Evolutionary conservation across 2,797 vertebrate species (phyloP).

Genomic region (Picus viridis): DNA sequence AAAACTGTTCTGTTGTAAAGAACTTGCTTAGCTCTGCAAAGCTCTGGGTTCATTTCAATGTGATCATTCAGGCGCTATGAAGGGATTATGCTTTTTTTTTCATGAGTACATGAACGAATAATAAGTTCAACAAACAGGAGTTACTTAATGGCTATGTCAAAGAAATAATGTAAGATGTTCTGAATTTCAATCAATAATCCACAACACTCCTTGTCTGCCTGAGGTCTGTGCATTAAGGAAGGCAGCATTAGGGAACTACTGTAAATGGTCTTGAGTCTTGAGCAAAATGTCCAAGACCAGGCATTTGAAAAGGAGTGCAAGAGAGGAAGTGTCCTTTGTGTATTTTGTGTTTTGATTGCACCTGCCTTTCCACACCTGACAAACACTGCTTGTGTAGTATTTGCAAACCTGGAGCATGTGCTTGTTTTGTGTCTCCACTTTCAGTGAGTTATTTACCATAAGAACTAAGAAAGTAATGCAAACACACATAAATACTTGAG

Average conservation of each 20-base stretch:
- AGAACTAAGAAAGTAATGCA: not conserved
- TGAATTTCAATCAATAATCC: conserved; percentile 78
- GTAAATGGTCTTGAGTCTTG: not conserved
- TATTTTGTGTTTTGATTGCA: not conserved
- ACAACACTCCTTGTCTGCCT: conserved; percentile 40
- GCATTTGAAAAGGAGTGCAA: not conserved
- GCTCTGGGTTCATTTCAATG: conserved; percentile 77
- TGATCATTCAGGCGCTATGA: conserved; percentile 76
- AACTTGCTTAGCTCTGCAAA: conserved; percentile 75
- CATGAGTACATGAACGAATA: conserved; percentile 83
- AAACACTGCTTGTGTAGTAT: not conserved
- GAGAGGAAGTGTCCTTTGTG: not conserved
- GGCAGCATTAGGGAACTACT: conserved; percentile 58
- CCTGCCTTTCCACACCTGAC: not conserved
- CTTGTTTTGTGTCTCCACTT: not conserved
- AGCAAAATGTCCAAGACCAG: not conserved
- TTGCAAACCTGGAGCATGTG: not conserved
- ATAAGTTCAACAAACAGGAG: conserved; percentile 79
- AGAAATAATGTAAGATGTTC: conserved; percentile 76
- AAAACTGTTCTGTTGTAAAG: conserved; percentile 75
- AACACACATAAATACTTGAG: not conserved
- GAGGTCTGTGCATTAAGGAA: conserved; percentile 45
- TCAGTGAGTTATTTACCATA: not conserved
- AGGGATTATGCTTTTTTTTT: conserved; percentile 79
- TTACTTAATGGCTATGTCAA: conserved; percentile 77